These are phyloP conservation scores for Prosopocoilus inquinatus DNA, from an alignment of 2,888 invertebrate species.

Conservation along the genomic window DNA sequence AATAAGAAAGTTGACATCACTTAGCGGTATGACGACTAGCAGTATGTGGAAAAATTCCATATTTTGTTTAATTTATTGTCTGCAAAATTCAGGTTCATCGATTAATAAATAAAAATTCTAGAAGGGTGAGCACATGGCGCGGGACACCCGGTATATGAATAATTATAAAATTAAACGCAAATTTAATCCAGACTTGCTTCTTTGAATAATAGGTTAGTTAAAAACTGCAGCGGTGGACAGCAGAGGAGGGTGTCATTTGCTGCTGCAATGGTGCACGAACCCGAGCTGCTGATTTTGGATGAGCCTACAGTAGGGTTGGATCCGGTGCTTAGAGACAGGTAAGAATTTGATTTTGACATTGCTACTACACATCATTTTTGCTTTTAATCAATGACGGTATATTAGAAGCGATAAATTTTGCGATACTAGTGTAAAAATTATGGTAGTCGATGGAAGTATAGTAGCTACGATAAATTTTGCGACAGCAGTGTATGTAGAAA, in stretches of 20 bases:
- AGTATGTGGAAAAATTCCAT: too few species aligned
- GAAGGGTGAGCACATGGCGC: too few species aligned
- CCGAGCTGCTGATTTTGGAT: slow-evolving; percentile 84
- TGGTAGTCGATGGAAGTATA: too few species aligned
- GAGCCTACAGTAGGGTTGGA: slow-evolving; percentile 95
- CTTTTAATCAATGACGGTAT: neutral
- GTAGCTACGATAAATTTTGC: too few species aligned
- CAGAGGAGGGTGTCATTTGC: slow-evolving; percentile 87
- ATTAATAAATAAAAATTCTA: too few species aligned
- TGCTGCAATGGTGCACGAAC: slow-evolving; percentile 83
- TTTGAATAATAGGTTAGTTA: slow-evolving; percentile 50
- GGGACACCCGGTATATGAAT: too few species aligned
- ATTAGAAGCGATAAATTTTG: neutral
- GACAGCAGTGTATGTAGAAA: too few species aligned
- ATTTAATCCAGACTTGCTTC: neutral
- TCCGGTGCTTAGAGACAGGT: slow-evolving; percentile 82
- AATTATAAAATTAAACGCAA: too few species aligned
- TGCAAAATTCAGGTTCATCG: too few species aligned
- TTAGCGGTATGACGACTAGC: too few species aligned
- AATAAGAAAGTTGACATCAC: too few species aligned
- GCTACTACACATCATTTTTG: neutral
- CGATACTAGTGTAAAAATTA: neutral
- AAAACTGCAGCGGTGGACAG: slow-evolving; percentile 83
- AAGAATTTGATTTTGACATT: slow-evolving; percentile 25
- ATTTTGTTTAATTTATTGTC: too few species aligned